Percentiles rank a stretch among this genome's conserved stretches.
Evolutionary conservation across 1,140 invertebrate genomes (phyloP).

Genomic region (Cherax destructor): DNA sequence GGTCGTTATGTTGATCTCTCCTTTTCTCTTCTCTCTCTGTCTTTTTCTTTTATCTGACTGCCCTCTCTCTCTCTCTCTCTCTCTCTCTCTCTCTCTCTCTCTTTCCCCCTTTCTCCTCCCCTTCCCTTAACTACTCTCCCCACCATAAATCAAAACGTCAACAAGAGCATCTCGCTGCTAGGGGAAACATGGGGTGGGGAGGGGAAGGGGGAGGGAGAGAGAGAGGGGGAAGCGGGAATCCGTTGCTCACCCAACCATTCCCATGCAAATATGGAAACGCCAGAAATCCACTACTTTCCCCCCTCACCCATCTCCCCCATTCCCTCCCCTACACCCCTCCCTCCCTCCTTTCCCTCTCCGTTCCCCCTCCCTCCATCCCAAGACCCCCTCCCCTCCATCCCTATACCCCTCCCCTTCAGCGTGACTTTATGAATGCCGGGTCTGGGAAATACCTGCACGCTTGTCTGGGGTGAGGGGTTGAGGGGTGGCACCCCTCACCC

Average conservation of each 20-base stretch:
- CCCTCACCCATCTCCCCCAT: background rate
- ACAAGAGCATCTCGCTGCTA: background rate
- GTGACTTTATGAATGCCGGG: no score
- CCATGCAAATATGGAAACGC: constrained; percentile 37
- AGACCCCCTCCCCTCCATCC: no score
- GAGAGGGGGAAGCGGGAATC: background rate
- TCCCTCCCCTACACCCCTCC: background rate
- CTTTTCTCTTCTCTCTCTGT: background rate
- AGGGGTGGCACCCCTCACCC: no score
- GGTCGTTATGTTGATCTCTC: background rate
- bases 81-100: background rate
- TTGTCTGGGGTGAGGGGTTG: no score
- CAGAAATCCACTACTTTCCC: constrained; percentile 25
- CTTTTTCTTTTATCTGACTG: background rate
- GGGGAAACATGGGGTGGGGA: background rate
- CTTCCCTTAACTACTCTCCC: background rate
- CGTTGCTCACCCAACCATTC: constrained; percentile 15
- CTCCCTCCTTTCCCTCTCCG: background rate
- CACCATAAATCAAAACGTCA: background rate
- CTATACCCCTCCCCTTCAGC: no score
- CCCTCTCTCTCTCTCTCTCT: no score
- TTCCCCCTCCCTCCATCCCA: background rate
- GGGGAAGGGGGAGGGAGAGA: background rate
- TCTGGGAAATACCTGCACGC: no score
- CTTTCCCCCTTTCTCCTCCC: background rate